These are phyloP conservation scores for Colletes gigas DNA, from an alignment of 1,140 invertebrate genomes.

Conservation along the genomic window DNA sequence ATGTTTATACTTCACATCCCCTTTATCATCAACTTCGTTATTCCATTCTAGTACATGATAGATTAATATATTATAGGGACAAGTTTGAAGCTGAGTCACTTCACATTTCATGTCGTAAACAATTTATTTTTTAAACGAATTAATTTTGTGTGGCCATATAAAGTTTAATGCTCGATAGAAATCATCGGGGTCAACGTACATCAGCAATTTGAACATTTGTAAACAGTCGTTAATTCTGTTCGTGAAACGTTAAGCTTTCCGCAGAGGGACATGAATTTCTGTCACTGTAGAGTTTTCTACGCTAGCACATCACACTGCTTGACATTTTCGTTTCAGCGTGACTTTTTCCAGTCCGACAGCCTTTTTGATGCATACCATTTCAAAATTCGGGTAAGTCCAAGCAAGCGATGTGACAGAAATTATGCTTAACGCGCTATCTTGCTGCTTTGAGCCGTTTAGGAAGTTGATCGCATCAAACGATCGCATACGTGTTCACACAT, in stretches of 20 bases:
- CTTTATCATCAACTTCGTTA: no score
- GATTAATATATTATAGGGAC: neutral
- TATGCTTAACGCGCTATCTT: conserved; percentile 69
- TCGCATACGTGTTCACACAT: neutral
- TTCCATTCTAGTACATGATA: no score
- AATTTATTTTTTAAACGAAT: neutral
- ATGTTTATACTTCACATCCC: no score
- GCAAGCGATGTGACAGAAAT: conserved; percentile 66
- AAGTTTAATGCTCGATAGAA: neutral
- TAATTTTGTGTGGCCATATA: conserved; percentile 9
- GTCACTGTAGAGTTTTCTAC: conserved; percentile 69
- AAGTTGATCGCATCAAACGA: conserved; percentile 14
- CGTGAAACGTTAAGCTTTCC: conserved; percentile 35
- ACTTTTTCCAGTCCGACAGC: conserved; percentile 85
- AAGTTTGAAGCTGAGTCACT: neutral
- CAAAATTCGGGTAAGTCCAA: conserved; percentile 88
- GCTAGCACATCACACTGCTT: conserved; percentile 77
- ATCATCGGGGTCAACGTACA: neutral
- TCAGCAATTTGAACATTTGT: neutral
- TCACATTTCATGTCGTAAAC: conserved; percentile 1
- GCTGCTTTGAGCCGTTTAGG: conserved; percentile 74
- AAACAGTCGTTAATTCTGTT: conserved; percentile 11
- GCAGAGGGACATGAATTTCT: conserved; percentile 53
- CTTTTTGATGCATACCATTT: conserved; percentile 87
- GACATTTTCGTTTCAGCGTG: conserved; percentile 86